Base-by-base conservation (phyloP, 2,797 vertebrate species). In the Pseudochromis fuscus region DNA sequence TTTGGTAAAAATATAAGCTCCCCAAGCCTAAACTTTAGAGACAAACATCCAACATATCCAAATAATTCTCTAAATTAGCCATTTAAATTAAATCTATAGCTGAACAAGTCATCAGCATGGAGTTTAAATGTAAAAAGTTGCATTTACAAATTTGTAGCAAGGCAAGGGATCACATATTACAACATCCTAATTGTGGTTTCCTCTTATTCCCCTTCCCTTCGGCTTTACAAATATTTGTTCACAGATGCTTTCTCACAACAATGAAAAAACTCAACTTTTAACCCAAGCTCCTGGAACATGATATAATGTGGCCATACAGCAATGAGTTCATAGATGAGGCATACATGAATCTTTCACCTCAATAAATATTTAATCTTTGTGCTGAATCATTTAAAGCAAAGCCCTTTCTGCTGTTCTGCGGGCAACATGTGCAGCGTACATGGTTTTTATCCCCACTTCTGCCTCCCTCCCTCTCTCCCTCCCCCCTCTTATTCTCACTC, bases 301-400 rank as follows among this genome's bases (percentile, higher is more conserved):
- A 83, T 75, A 75, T 79, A 70, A 84, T 82, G 63, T 80, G 25
- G 44, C 75, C 67, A 30, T 31, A 70, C 73, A 81, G 79, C 75
- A 57, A 73, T 82, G 85, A 87, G 85, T 87, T 90, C 81, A 89
- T 82, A 67, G 70, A 73, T 67, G 77, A 81, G 83, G 38, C 72
- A 87, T 79, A 83, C 87, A 91, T 91, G 80, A 91, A 91, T 90
- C 78, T 90, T 91, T 93, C 88, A 91, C 91, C 90, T 89, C 84
- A 75, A 81, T 92, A 74, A 87, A 92, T 92, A 86, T 91, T 92
- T 93, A 19, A 92, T 86, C 62, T 70, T 75, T 56, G 58, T 51
- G 81, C 55, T 91, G 82, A 92, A 92, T 91, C 75, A 90, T 91
- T 91, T 83, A 91, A 84, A 79, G 66, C 58, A 79, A 87, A 86